Percentiles rank a stretch among this genome's conserved stretches.
Evolutionary conservation across 2,888 invertebrate genomes (phyloP).

Genomic region (Calliphora vomitoria): DNA sequence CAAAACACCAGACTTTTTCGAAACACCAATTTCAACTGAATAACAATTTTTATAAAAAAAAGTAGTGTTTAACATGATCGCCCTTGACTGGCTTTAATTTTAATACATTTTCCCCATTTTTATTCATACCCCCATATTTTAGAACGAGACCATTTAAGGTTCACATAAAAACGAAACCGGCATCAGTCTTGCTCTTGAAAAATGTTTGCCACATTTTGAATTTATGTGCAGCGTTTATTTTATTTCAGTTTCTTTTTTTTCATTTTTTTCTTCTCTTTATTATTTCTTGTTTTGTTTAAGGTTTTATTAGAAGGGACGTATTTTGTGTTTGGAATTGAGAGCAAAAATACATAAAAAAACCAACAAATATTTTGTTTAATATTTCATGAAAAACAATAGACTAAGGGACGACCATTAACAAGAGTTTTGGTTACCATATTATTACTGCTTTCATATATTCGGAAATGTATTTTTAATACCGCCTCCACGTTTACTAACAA

Average conservation of each 20-base stretch:
- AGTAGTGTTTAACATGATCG: too few relatives aligned
- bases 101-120: background rate
- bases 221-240: conserved; percentile 12
- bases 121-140: background rate
- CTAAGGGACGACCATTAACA: conserved; percentile 10
- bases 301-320: background rate
- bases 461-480: background rate
- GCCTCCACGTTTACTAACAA: background rate
- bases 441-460: background rate
- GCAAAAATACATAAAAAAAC: background rate
- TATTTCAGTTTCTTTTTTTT: background rate
- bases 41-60: too few relatives aligned
- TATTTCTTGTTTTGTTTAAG: background rate
- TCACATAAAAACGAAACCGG: background rate
- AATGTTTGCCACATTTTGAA: conserved; percentile 5
- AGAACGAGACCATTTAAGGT: background rate
- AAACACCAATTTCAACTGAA: too few relatives aligned
- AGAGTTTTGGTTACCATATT: background rate
- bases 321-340: background rate
- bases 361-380: background rate
- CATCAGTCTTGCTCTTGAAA: conserved; percentile 6
- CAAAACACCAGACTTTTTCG: too few relatives aligned
- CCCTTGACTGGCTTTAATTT: too few relatives aligned
- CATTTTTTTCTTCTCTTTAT: background rate
- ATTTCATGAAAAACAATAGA: conserved; percentile 6